phyloP scores from a whole-genome alignment of 2,888 invertebrate species.

The Erebia epiphron region DNA sequence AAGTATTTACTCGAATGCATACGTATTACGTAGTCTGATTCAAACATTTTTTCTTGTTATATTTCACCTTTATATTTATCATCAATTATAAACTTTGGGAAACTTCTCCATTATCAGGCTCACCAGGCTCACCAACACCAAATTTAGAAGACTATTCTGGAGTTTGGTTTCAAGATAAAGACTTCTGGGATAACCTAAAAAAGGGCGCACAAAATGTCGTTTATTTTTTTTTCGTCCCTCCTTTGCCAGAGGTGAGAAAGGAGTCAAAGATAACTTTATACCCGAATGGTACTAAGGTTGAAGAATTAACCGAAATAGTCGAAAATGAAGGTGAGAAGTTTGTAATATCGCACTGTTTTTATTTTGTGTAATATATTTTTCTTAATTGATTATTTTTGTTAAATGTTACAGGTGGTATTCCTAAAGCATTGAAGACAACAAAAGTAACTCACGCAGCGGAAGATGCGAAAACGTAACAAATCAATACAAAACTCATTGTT shows the following conservation, averaged over 20 bases:
- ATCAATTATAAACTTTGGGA: too few relatives aligned
- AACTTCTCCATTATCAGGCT: not conserved
- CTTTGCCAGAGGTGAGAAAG: slow-evolving; percentile 49
- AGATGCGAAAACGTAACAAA: not conserved
- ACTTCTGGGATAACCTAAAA: slow-evolving; percentile 45
- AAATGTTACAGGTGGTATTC: not conserved
- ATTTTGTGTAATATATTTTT: not conserved
- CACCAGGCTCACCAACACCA: not conserved
- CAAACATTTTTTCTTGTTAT: too few relatives aligned
- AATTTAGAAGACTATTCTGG: slow-evolving; percentile 12
- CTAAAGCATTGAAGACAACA: slow-evolving; percentile 1
- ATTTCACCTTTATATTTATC: too few relatives aligned
- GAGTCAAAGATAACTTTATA: slow-evolving; percentile 51
- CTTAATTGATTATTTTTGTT: not conserved
- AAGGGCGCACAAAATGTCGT: slow-evolving; percentile 44
- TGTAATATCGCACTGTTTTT: not conserved
- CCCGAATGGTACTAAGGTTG: slow-evolving; percentile 59
- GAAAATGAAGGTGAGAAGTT: slow-evolving; percentile 26
- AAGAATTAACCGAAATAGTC: slow-evolving; percentile 48
- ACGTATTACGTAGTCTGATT: too few relatives aligned
- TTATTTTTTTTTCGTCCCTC: slow-evolving; percentile 50
- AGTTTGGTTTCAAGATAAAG: slow-evolving; percentile 31
- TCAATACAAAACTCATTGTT: not conserved
- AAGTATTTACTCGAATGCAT: too few relatives aligned
- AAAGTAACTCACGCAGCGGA: slow-evolving; percentile 1